Base-by-base conservation (phyloP, 2,797 vertebrate genomes). In the Pseudochirops corinnae region DNA sequence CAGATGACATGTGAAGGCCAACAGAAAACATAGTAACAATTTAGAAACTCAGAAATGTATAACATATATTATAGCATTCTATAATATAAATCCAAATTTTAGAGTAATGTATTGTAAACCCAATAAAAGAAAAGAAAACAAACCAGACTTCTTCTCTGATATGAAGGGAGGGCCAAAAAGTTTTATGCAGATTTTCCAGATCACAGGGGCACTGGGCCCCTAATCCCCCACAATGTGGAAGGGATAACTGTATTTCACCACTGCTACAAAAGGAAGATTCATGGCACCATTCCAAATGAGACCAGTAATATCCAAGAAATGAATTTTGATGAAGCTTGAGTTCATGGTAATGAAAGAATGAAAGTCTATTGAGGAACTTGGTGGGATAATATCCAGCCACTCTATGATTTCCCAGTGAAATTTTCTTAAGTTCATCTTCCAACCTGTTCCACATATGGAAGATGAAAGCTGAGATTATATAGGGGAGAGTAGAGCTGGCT, bases 401-500 rank as follows among this genome's bases (percentile, higher is more conserved):
- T 99, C 99, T 99, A n/a, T n/a, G 0, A 99, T 99, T 97, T 99
- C 99, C 99, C 99, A 99, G 0, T 99, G 99, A 16, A 99, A 99
- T 98, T 99, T 99, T 0, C 99, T 99, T 98, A 99, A 99, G 60
- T 99, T 99, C 98, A 99, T 98, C 95, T 99, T 99, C 92, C 99
- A 98, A 97, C 98, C 98, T 0, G 98, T 98, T 97, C 98, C 97
- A n/a, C 99, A 99, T 91, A 97, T 96, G 0, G 99, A 98, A 1
- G 99, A 98, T 7, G 99, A 99, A 91, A 99, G 98, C 95, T 99
- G 99, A 62, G 99, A 98, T 95, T 99, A 98, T 98, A 99, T 98
- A 0, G 99, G 99, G 0, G 99, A 99, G 57, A 99, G 98, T 9
- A 99, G 99, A 0, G 99, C 99, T 97, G 99, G 99, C 98, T 99